These are phyloP conservation scores for Clamator glandarius DNA, from an alignment of 2,797 vertebrate species.

Conservation along the genomic window DNA sequence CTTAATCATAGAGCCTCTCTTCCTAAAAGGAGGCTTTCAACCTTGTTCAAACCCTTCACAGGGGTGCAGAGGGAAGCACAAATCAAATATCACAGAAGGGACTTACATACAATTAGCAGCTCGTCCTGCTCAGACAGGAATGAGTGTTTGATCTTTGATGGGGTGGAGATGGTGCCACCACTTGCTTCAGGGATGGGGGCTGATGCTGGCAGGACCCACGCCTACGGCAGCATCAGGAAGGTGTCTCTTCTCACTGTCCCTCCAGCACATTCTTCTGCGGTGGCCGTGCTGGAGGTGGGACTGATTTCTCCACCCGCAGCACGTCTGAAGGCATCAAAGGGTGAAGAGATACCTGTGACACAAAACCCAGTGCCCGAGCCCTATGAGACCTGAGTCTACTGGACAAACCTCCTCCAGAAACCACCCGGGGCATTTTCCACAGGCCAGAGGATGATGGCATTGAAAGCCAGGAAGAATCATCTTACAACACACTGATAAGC, in stretches of 20 bases:
- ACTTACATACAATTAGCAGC: not conserved
- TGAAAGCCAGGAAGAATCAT: too few relatives aligned
- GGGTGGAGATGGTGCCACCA: not conserved
- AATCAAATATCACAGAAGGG: not conserved
- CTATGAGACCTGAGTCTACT: rapidly evolving
- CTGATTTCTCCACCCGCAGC: rapidly evolving
- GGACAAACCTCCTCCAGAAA: not conserved
- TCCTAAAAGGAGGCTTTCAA: not conserved
- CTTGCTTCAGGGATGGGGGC: not conserved
- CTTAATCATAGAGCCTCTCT: not conserved
- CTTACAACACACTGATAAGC: rapidly evolving
- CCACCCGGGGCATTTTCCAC: rapidly evolving
- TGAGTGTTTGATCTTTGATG: not conserved
- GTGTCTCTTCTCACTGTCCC: not conserved
- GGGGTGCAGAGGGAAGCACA: not conserved
- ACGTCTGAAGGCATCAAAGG: not conserved
- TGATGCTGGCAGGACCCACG: rapidly evolving
- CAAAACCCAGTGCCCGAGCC: not conserved
- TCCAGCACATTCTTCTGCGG: rapidly evolving
- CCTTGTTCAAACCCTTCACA: not conserved
- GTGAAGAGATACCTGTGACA: rapidly evolving
- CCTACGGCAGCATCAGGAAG: not conserved
- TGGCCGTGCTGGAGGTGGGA: rapidly evolving
- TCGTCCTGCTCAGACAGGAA: not conserved
- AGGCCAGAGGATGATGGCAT: not conserved